Percentiles rank a stretch among this genome's conserved stretches.
Conservation (phyloP, 2,113 vertebrate species). For the Neomonachus schauinslandi region DNA sequence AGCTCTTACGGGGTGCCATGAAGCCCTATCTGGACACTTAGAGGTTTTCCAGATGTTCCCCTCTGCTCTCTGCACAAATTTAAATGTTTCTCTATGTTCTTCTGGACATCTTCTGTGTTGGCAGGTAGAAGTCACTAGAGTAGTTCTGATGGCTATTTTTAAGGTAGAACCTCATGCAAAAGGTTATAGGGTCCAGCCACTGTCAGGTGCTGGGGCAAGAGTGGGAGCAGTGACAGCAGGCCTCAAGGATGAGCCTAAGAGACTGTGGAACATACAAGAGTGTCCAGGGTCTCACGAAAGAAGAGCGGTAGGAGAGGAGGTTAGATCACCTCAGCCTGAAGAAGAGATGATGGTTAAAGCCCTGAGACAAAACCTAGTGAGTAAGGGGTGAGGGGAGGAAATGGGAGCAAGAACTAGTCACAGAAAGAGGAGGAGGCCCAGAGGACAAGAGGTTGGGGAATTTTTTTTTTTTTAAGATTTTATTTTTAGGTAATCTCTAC, state of each 20-base stretch:
- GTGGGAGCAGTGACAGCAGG: background rate
- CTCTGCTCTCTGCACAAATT: background rate
- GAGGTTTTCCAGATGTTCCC: background rate
- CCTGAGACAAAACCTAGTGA: background rate
- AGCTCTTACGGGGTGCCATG: rapidly evolving
- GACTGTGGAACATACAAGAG: too few species aligned
- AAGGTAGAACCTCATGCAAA: background rate
- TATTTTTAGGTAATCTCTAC: background rate
- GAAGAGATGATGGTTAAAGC: background rate
- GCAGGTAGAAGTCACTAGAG: background rate
- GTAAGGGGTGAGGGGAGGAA: background rate
- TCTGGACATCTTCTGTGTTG: background rate
- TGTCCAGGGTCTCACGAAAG: background rate
- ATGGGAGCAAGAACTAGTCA: background rate
- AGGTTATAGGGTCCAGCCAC: background rate
- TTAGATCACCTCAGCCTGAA: background rate
- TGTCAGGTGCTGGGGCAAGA: background rate
- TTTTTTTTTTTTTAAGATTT: background rate
- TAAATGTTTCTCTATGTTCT: background rate
- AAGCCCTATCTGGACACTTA: background rate
- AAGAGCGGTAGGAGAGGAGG: background rate
- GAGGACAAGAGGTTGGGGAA: background rate
- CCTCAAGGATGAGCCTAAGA: background rate
- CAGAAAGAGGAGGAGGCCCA: background rate
- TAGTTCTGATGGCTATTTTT: background rate